phyloP scores from a whole-genome alignment of 2,888 invertebrate genomes.

The Ommatoiulus sabulosus region DNA sequence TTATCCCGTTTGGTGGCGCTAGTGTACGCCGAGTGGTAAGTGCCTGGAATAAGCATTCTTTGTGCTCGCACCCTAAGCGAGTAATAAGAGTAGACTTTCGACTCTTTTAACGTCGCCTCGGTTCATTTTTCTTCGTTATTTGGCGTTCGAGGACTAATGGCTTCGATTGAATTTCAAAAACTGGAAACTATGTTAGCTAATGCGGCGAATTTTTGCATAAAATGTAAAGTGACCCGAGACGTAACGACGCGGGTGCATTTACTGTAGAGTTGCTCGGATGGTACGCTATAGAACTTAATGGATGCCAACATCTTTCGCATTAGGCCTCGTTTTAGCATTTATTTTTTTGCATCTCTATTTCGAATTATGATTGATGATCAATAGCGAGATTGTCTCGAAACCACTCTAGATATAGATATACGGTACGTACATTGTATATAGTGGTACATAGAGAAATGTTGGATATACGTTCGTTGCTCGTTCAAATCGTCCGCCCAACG shows the following conservation, averaged over 20 bases:
- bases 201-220: conserved; percentile 13
- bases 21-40: no score
- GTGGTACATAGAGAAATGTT: no score
- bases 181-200: conserved; percentile 4
- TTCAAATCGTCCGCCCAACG: background rate
- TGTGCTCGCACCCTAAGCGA: no score
- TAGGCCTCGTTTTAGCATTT: background rate
- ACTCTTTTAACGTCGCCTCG: no score
- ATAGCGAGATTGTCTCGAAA: background rate
- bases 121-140: no score
- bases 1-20: no score
- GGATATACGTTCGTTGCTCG: background rate
- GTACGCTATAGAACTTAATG: background rate
- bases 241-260: background rate
- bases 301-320: conserved; percentile 24
- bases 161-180: background rate
- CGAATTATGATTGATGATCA: conserved; percentile 40
- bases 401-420: background rate
- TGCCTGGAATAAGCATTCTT: no score
- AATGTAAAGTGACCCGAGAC: conserved; percentile 12
- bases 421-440: no score
- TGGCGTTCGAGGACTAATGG: background rate
- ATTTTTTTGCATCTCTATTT: background rate
- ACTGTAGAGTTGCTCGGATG: background rate
- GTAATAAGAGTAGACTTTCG: no score